Percentiles rank a stretch among this genome's conserved stretches.
phyloP scores from a whole-genome alignment of 2,113 vertebrate species.

The Cryptomyrus ogoouensis region DNA sequence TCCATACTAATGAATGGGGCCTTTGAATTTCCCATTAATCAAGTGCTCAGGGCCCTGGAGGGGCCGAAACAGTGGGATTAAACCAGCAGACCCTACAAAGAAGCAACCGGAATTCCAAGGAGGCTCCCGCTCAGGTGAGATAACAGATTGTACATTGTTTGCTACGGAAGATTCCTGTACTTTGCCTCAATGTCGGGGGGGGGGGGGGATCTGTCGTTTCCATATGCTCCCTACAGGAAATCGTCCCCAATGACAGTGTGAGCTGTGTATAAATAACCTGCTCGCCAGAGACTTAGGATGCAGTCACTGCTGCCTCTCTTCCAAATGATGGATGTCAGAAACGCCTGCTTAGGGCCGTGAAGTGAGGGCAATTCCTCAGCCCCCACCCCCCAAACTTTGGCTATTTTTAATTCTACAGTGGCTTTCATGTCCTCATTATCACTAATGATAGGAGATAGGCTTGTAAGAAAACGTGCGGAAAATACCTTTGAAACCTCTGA shows the following conservation, averaged over 20 bases:
- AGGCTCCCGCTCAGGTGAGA: background rate
- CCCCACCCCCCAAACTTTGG: background rate
- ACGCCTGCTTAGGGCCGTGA: background rate
- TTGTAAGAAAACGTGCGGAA: background rate
- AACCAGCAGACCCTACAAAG: background rate
- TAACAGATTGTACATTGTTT: background rate
- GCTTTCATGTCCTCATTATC: background rate
- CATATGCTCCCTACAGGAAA: background rate
- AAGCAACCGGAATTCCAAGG: background rate
- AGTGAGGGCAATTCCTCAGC: background rate
- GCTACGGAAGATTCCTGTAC: background rate
- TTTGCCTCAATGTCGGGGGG: background rate
- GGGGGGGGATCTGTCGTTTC: background rate
- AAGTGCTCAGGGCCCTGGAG: background rate
- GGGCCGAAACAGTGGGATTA: background rate
- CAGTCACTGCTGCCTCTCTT: background rate
- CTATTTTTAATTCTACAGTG: background rate
- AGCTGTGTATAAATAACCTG: background rate
- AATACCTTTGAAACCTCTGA: background rate
- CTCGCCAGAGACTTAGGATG: background rate
- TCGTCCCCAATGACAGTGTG: background rate
- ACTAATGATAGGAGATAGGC: background rate
- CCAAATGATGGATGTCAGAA: background rate
- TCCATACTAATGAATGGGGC: background rate
- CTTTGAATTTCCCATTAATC: background rate